Evolutionary conservation across 2,113 vertebrate species (phyloP).

Genomic region (Mormoops blainvillei): DNA sequence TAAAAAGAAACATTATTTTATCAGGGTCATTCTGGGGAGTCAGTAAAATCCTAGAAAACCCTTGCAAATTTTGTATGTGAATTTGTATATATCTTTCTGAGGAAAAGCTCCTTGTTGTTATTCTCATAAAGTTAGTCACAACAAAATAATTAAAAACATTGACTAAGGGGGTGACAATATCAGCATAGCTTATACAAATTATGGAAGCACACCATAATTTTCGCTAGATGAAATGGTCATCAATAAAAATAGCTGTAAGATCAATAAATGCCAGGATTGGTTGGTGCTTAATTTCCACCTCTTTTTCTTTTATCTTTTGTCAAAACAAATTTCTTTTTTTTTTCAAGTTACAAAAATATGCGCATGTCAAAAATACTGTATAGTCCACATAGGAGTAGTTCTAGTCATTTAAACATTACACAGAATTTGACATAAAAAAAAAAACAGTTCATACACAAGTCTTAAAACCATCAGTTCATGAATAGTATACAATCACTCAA

Average conservation of each 20-base stretch:
- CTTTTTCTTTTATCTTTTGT: background rate
- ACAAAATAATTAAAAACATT: background rate
- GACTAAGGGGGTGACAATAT: background rate
- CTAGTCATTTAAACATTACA: constrained; percentile 49
- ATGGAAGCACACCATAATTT: background rate
- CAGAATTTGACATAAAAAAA: background rate
- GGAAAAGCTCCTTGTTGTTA: background rate
- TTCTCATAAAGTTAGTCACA: background rate
- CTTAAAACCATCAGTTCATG: background rate
- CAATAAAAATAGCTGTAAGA: background rate
- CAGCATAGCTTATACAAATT: background rate
- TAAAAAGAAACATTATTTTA: background rate
- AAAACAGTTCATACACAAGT: constrained; percentile 2
- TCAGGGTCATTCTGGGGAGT: background rate
- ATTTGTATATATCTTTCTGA: background rate
- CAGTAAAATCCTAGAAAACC: background rate
- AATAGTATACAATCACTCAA: background rate
- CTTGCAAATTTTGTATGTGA: background rate
- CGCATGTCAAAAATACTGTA: constrained; percentile 62
- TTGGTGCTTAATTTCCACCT: background rate
- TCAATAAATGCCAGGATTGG: background rate
- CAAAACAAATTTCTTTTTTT: constrained; percentile 26
- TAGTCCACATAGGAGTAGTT: constrained; percentile 38
- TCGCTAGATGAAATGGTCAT: background rate
- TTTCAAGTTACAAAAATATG: constrained; percentile 66